phyloP scores from a whole-genome alignment of 2,797 vertebrate species.

The Taeniopygia guttata region DNA sequence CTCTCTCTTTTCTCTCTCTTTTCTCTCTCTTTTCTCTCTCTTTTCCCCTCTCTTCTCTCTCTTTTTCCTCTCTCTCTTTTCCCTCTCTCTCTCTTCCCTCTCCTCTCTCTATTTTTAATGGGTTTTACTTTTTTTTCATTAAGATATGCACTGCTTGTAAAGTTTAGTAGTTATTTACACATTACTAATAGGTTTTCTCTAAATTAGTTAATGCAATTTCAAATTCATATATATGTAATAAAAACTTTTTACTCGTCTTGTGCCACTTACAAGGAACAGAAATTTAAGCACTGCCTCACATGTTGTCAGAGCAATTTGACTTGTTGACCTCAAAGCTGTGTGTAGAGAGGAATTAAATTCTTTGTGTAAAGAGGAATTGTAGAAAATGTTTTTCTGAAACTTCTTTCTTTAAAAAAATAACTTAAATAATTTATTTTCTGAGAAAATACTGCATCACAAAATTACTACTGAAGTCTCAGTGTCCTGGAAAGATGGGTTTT shows the following conservation, averaged over 20 bases:
- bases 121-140: neutral
- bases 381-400: neutral
- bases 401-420: neutral
- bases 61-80: too few species aligned
- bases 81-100: too few species aligned
- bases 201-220: neutral
- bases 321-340: neutral
- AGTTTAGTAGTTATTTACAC: neutral
- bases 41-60: too few species aligned
- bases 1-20: too few species aligned
- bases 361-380: neutral
- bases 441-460: neutral
- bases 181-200: neutral
- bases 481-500: neutral
- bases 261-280: neutral
- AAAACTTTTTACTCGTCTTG: neutral
- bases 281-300: neutral
- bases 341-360: neutral
- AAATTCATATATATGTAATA: neutral
- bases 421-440: neutral
- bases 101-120: too few species aligned
- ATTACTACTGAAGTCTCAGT: neutral
- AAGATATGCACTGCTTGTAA: neutral
- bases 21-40: too few species aligned
- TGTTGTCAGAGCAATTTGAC: neutral